Evolutionary conservation across 2,113 vertebrate genomes (phyloP).

Genomic region (Furnarius figulus): DNA sequence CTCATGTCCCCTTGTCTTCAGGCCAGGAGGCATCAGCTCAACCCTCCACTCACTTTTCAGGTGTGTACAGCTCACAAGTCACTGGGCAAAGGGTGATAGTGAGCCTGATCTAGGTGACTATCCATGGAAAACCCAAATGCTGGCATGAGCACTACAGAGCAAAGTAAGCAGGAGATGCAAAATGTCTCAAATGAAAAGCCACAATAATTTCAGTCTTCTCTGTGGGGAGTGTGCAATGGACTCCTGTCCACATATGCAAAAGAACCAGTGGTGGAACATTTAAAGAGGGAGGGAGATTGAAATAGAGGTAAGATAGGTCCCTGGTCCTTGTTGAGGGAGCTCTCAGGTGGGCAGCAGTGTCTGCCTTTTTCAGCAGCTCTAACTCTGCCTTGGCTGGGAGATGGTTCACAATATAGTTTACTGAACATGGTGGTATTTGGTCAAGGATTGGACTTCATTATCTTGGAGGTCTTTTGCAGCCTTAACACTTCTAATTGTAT

Average conservation of each 20-base stretch:
- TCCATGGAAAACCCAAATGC: accelerated
- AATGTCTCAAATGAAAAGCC: neutral
- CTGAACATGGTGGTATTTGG: neutral
- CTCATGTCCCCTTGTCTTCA: neutral
- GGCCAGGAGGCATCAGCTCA: neutral
- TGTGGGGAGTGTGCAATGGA: neutral
- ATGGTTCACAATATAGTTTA: neutral
- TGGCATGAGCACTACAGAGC: neutral
- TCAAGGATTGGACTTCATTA: neutral
- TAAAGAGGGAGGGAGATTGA: neutral
- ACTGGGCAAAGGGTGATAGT: neutral
- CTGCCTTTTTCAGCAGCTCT: neutral
- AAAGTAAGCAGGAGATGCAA: neutral
- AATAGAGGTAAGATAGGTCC: accelerated
- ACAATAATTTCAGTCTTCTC: neutral
- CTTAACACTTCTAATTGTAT: neutral
- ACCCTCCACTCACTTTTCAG: neutral
- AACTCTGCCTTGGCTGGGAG: neutral
- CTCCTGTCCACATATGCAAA: neutral
- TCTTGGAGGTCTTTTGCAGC: neutral
- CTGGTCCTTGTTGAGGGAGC: neutral
- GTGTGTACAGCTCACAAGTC: neutral
- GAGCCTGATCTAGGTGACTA: neutral
- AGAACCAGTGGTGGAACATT: neutral
- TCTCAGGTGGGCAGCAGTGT: neutral